Percentiles rank a stretch among this genome's conserved stretches.
phyloP scores from a whole-genome alignment of 1,140 invertebrate genomes.

The Macrotrachela quadricornifera region DNA sequence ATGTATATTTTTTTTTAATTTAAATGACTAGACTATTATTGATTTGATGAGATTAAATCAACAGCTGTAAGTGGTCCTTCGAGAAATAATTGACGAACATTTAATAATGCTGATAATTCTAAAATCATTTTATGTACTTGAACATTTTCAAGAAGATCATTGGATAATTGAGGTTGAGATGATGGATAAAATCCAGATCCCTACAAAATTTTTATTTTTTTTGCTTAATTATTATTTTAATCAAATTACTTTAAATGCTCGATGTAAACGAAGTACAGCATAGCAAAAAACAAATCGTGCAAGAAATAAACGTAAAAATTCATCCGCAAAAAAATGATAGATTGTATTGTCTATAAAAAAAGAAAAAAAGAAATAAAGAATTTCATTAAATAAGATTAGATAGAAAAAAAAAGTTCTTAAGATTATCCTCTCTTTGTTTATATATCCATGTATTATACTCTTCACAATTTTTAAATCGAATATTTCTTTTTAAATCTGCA shows the following conservation, averaged over 20 bases:
- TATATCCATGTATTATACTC: background rate
- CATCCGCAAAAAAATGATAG: conserved; percentile 71
- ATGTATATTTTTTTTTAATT: too few species aligned
- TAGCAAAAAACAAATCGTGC: conserved; percentile 79
- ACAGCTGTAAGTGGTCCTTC: background rate
- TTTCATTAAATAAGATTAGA: background rate
- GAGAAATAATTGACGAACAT: conserved; percentile 3
- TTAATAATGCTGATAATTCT: background rate
- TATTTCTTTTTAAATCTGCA: background rate
- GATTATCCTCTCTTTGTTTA: background rate
- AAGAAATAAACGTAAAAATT: conserved; percentile 65
- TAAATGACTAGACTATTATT: too few species aligned
- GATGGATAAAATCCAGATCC: conserved; percentile 3
- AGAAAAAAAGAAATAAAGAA: background rate
- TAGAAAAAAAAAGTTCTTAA: background rate
- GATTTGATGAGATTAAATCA: too few species aligned
- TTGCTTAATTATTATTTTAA: background rate
- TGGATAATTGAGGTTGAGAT: conserved; percentile 2
- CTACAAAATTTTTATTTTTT: conserved; percentile 23
- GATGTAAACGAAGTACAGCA: conserved; percentile 59
- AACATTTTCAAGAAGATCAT: conserved; percentile 1
- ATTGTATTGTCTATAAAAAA: conserved; percentile 32
- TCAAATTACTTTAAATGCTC: conserved; percentile 39
- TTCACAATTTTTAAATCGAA: background rate
- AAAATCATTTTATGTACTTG: conserved; percentile 1